A percentile compares a stretch with the other conserved stretches of the same genome.
Conservation (phyloP, 1,140 invertebrate species). For the Nasonia longicornis region DNA sequence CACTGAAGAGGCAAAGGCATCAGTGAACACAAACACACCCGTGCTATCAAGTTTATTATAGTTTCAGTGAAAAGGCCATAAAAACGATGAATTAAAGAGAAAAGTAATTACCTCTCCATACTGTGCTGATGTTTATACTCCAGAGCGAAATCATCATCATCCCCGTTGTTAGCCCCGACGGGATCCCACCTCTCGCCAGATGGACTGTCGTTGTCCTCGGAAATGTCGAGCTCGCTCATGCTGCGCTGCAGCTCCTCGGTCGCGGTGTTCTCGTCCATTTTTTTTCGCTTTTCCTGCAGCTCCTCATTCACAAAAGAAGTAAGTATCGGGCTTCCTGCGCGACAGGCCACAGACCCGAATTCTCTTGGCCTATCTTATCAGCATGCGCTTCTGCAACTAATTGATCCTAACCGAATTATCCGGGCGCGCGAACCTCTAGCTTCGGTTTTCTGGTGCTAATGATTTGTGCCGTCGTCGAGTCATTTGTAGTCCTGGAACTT, state of each 20-base stretch:
- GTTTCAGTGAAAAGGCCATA: too few relatives aligned
- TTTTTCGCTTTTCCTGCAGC: not conserved
- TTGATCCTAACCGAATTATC: slow-evolving; percentile 15
- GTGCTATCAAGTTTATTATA: too few relatives aligned
- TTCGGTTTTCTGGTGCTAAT: not conserved
- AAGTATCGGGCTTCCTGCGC: not conserved
- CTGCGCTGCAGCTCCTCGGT: slow-evolving; percentile 13
- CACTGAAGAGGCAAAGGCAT: too few relatives aligned
- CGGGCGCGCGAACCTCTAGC: not conserved
- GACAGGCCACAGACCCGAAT: not conserved
- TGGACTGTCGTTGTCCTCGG: slow-evolving; percentile 64
- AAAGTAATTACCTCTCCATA: slow-evolving; percentile 54
- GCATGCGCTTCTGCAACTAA: slow-evolving; percentile 7
- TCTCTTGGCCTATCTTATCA: slow-evolving; percentile 8
- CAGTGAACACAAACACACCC: too few relatives aligned
- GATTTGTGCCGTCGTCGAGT: not conserved
- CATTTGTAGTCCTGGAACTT: not conserved
- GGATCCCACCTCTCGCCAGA: slow-evolving; percentile 75
- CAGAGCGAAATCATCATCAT: slow-evolving; percentile 62
- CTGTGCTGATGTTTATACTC: slow-evolving; percentile 61
- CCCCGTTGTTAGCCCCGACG: slow-evolving; percentile 72
- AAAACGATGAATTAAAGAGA: not conserved
- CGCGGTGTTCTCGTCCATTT: slow-evolving; percentile 21
- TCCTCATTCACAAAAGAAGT: not conserved
- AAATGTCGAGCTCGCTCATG: slow-evolving; percentile 59